Conservation (phyloP, 2,113 vertebrate genomes). For the Ciconia maguari region DNA sequence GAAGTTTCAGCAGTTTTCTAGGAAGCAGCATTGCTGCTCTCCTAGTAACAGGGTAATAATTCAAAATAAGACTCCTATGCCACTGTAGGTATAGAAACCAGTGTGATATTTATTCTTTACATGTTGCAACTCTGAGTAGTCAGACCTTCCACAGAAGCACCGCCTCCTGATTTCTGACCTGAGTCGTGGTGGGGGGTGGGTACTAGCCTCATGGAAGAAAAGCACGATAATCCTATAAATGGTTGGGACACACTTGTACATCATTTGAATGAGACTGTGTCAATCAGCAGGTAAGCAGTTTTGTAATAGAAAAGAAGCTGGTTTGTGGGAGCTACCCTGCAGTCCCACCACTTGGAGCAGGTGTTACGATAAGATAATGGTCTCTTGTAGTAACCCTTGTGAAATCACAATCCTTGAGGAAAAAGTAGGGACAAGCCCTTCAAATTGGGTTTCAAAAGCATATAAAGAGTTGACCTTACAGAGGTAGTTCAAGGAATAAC, state of each 20-base stretch:
- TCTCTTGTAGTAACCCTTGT: constrained; percentile 55
- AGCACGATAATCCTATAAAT: background rate
- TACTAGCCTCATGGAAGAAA: background rate
- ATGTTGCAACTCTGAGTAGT: background rate
- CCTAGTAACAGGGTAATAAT: background rate
- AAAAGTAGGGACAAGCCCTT: constrained; percentile 65
- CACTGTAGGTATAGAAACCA: background rate
- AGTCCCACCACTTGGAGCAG: constrained; percentile 46
- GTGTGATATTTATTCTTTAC: background rate
- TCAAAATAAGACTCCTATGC: background rate
- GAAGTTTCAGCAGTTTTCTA: background rate
- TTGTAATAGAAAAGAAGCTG: background rate
- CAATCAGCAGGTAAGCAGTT: constrained; percentile 36
- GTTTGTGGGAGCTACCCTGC: constrained; percentile 10
- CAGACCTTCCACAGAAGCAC: background rate
- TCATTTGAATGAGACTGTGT: constrained; percentile 37
- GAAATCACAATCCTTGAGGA: constrained; percentile 59
- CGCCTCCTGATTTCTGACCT: background rate
- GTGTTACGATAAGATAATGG: constrained; percentile 63
- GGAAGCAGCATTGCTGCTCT: background rate
- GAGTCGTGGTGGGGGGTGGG: background rate
- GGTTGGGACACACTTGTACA: background rate
- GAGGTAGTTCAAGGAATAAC: constrained; percentile 67
- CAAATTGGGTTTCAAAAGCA: constrained; percentile 65
- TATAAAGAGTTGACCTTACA: constrained; percentile 64